Base-by-base conservation (phyloP, 2,797 vertebrate species). In the Pachyuromys duprasi region DNA sequence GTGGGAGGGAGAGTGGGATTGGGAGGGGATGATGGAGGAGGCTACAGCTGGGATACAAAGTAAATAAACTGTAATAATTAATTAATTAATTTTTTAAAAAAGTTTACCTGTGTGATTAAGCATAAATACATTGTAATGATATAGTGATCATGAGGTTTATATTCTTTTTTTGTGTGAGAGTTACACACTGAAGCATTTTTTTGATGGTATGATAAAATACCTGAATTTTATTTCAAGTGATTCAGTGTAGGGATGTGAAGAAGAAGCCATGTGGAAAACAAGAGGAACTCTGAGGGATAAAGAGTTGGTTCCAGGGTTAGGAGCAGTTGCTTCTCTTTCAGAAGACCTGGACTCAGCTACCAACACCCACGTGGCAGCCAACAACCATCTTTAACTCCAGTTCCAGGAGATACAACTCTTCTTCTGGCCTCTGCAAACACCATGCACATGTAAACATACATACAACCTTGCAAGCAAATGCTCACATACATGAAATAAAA, bases 151-250 rank as follows among this genome's bases (percentile, higher is more conserved):
- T 18, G 5, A 79, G 15, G 26, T 83, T 91, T 86, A 84, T 13
- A 15, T 93, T 86, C 86, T 72, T 88, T 24, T 36, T 78, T 72
- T n/a, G n/a, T 92, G 74, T 95, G 89, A 86, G 49, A 91, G 28
- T 86, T 60, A 91, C 24, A 57, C 14, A 70, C 18, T 74, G 24
- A 94, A 76, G n/a, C 14, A 75, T 82, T 53, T 89, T 89, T 87
- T 84, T 90, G 39, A 89, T 87, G 9, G 89, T 79, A 53, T 86
- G 31, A 62, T 70, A 94, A 95, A 96, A 69, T 72, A 31, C 55
- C n/a, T 91, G 6, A n/a, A 62, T 78, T 93, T 84, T 84, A n/a
- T 42, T 90, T 90, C 26, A 76, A 42, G 81, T 62, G 6, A 67
- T 65, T 39, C 24, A 62, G 36, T 69, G 31, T 87, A 49, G 36